Percentiles rank a stretch among this genome's conserved stretches.
Evolutionary conservation across 2,888 invertebrate genomes (phyloP).

Genomic region (Lasioglossum zephyrum): DNA sequence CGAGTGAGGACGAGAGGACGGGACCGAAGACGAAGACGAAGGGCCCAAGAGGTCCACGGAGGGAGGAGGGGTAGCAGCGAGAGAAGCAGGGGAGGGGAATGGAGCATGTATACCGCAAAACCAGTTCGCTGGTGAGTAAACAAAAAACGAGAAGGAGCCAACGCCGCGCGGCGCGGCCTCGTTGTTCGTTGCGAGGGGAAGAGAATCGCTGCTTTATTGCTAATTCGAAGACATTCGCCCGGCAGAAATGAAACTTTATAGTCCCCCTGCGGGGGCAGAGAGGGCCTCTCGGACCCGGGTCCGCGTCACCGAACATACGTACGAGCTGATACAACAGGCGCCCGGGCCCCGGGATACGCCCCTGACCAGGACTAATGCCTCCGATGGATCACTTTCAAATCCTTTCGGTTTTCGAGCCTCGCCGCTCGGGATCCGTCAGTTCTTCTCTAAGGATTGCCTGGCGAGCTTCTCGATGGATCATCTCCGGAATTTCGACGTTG

Average conservation of each 20-base stretch:
- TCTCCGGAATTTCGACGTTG: not conserved
- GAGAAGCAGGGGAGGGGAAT: conserved; percentile 57
- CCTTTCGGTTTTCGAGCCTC: not conserved
- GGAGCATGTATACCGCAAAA: conserved; percentile 81
- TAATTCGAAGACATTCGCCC: conserved; percentile 82
- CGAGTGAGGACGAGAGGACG: conserved; percentile 38
- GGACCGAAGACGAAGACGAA: conserved; percentile 56
- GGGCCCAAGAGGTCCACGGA: conserved; percentile 27
- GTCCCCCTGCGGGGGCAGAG: conserved; percentile 75
- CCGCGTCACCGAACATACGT: conserved; percentile 64
- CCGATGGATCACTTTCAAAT: conserved; percentile 42
- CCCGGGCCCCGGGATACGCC: conserved; percentile 43
- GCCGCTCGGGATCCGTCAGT: not conserved
- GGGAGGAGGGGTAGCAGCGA: conserved; percentile 27
- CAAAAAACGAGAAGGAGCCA: conserved; percentile 82
- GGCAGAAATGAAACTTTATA: conserved; percentile 82
- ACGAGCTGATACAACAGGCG: conserved; percentile 60
- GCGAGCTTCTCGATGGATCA: not conserved
- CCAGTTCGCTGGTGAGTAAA: conserved; percentile 84
- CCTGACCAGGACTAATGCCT: conserved; percentile 63
- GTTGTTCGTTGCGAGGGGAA: conserved; percentile 75
- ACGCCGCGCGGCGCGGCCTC: conserved; percentile 78
- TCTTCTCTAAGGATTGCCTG: not conserved
- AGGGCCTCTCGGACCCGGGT: not conserved
- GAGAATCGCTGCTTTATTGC: conserved; percentile 81